Conservation (phyloP, 2,888 invertebrate species). For the Brachyopa scutellaris region DNA sequence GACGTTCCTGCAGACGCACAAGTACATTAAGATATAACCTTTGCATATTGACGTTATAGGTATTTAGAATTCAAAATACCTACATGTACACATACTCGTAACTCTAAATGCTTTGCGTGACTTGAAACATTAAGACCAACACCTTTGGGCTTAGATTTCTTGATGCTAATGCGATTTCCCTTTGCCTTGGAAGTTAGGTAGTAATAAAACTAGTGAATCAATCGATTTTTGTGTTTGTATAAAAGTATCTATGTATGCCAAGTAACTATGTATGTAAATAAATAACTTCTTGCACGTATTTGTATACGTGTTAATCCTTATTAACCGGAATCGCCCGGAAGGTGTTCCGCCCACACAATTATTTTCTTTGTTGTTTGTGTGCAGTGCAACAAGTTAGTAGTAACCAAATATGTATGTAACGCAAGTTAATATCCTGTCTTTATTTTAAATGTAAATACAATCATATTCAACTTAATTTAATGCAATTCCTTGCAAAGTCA, state of each 20-base stretch:
- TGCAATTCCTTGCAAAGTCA: conserved; percentile 12
- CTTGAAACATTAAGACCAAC: conserved; percentile 12
- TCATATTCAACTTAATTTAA: neutral
- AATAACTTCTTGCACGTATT: neutral
- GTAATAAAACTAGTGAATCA: no score
- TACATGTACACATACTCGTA: no score
- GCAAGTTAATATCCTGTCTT: neutral
- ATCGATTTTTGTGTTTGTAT: neutral
- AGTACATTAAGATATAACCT: no score
- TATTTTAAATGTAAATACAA: conserved; percentile 17
- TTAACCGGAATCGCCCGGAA: neutral
- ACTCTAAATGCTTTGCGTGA: neutral
- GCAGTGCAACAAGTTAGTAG: conserved; percentile 29
- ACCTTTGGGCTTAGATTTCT: neutral
- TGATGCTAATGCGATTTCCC: neutral
- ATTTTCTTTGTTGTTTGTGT: neutral
- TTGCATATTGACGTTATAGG: no score
- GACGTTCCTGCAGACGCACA: neutral
- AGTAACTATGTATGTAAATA: no score
- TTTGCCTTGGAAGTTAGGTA: neutral
- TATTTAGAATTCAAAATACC: neutral
- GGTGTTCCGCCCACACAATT: neutral
- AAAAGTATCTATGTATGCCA: no score
- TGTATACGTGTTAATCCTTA: neutral
- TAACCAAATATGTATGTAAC: neutral